Base-by-base conservation (phyloP, 2,797 vertebrate genomes). In the Acropternis orthonyx region DNA sequence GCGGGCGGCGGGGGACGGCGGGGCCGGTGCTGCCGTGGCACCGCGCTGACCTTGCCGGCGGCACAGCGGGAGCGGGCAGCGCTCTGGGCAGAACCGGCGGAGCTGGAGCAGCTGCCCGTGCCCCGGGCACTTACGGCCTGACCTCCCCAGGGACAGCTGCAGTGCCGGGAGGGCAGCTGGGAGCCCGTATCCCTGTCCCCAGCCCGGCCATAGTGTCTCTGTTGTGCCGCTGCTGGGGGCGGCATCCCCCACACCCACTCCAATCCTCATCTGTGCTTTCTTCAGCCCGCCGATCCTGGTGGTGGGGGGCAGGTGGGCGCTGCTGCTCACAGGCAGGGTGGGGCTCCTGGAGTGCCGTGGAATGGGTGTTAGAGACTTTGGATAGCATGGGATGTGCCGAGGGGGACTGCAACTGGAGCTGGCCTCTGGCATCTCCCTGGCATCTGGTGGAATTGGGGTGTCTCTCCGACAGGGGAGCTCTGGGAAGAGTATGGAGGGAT, bases 341-440 rank as follows among this genome's bases (percentile, higher is more conserved):
- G 12, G 43, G 8, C 13, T 82, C 36, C 39, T 23, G 4, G 4
- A 18, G 27, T 55, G 65, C 34, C 4, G 2, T 0, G 2, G 24
- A 54, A 43, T 2, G 0, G 28, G 30, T 2, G 6, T 6, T 3
- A 4, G 48, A 49, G 12, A 23, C 10, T 77, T 73, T 28, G 74
- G 20, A 18, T 80, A 30, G 6, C 1, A 1, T 27, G 55, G 14
- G 37, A 4, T 79, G 21, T 13, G 2, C 43, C 0, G 0, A 3
- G 43, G 32, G 6, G 2, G 9, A 46, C 18, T 6, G 39, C 26
- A 23, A 18, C 13, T 2, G 4, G 63, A 74, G 37, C 16, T 14
- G 21, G 26, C 24, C 15, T n/a, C 34, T 3, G 5, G 22, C 12
- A 2, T 43, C 24, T 28, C 27, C 32, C 16, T 0, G 1, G 49